Evolutionary conservation across 1,140 invertebrate species (phyloP).

Genomic region (Caligus rogercresseyi): DNA sequence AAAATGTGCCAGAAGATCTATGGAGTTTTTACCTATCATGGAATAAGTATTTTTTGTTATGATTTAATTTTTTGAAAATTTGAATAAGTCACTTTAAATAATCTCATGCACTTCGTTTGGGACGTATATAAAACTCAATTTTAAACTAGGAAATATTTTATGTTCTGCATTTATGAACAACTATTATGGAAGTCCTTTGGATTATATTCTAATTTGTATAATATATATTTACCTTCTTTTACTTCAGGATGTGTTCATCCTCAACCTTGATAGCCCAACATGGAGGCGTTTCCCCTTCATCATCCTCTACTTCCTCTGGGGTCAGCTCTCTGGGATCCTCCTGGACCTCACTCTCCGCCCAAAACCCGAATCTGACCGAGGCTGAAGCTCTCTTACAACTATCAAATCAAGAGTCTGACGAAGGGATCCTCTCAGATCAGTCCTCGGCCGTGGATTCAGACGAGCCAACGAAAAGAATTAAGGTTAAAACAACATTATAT

Average conservation of each 20-base stretch:
- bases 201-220: background rate
- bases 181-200: too few relatives aligned
- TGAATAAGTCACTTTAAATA: too few relatives aligned
- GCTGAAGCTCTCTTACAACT: constrained; percentile 17
- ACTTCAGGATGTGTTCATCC: background rate
- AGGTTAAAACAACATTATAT: too few relatives aligned
- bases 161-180: too few relatives aligned
- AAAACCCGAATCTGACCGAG: constrained; percentile 6
- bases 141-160: too few relatives aligned
- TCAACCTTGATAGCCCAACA: background rate
- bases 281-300: constrained; percentile 46
- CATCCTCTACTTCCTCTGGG: constrained; percentile 2
- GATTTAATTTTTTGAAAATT: too few relatives aligned
- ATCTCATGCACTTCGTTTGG: too few relatives aligned
- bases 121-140: too few relatives aligned
- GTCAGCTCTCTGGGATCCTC: constrained; percentile 17
- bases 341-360: constrained; percentile 11
- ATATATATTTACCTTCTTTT: background rate
- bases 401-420: constrained; percentile 17
- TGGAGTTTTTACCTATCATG: too few relatives aligned
- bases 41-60: too few relatives aligned
- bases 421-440: constrained; percentile 17
- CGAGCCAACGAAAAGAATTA: constrained; percentile 5
- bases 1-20: too few relatives aligned
- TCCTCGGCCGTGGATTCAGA: constrained; percentile 10